Evolutionary conservation across 2,797 vertebrate species (phyloP).

Genomic region (Bovichtus diacanthus): DNA sequence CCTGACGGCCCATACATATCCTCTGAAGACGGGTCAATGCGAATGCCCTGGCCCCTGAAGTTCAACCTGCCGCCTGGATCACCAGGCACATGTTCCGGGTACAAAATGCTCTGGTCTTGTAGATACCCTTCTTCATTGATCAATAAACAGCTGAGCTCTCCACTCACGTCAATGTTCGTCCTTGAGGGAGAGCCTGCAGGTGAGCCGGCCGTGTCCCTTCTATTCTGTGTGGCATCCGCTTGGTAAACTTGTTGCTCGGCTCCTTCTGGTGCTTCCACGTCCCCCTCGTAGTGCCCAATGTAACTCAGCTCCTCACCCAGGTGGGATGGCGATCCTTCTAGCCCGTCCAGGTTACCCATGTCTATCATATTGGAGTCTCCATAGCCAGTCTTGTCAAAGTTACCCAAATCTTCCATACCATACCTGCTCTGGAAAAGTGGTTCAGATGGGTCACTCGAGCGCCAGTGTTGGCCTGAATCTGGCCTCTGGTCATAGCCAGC

Average conservation of each 20-base stretch:
- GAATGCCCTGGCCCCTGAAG: slow-evolving; percentile 64
- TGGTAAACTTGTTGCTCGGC: slow-evolving; percentile 68
- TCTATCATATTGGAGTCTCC: slow-evolving; percentile 69
- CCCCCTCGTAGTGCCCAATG: slow-evolving; percentile 69
- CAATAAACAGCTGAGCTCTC: slow-evolving; percentile 82
- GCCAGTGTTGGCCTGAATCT: slow-evolving; percentile 64
- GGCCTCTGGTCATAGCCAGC: slow-evolving; percentile 68
- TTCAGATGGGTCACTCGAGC: slow-evolving; percentile 62
- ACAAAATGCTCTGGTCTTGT: slow-evolving; percentile 76
- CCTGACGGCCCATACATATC: slow-evolving; percentile 70
- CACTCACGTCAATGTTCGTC: slow-evolving; percentile 58
- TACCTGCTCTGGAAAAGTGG: slow-evolving; percentile 78
- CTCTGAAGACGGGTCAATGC: slow-evolving; percentile 48
- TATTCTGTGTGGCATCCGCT: slow-evolving; percentile 46
- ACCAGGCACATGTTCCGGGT: slow-evolving; percentile 60
- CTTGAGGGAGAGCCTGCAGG: slow-evolving; percentile 61
- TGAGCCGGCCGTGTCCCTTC: slow-evolving; percentile 32
- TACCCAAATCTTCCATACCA: slow-evolving; percentile 73
- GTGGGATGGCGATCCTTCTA: slow-evolving; percentile 73
- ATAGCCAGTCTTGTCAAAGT: slow-evolving; percentile 75
- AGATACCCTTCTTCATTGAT: slow-evolving; percentile 87
- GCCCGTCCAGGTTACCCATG: slow-evolving; percentile 72
- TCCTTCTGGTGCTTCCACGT: slow-evolving; percentile 59
- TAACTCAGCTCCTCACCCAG: slow-evolving; percentile 71
- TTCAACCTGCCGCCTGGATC: slow-evolving; percentile 56